Conservation (phyloP, 2,797 vertebrate genomes). For the Tolypeutes matacus region DNA sequence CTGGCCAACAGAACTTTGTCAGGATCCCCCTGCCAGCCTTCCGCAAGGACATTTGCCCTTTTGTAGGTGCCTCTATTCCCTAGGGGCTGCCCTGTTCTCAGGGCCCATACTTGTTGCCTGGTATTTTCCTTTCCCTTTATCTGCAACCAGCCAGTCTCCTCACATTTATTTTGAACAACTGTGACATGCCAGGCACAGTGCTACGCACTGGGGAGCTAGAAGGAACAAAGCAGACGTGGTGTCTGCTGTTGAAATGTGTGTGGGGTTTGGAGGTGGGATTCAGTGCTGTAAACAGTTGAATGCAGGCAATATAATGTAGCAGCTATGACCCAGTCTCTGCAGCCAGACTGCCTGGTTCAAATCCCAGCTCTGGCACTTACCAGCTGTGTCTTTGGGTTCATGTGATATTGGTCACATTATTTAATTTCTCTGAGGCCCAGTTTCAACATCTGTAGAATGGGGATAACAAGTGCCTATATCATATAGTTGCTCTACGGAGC, state of each 20-base stretch:
- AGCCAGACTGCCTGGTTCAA: not conserved
- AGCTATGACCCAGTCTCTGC: not conserved
- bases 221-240: not conserved
- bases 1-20: not conserved
- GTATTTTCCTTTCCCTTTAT: not conserved
- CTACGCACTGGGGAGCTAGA: not conserved
- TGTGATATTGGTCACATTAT: not conserved
- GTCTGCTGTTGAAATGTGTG: not conserved
- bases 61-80: not conserved
- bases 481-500: not conserved
- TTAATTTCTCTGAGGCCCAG: not conserved
- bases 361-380: not conserved
- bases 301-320: not conserved
- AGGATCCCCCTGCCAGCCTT: not conserved
- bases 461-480: not conserved
- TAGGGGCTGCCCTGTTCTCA: not conserved
- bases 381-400: not conserved
- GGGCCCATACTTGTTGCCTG: not conserved
- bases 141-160: not conserved
- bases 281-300: not conserved
- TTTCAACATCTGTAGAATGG: not conserved
- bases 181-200: not conserved
- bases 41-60: not conserved
- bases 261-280: not conserved
- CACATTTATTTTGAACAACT: not conserved